Conservation (phyloP, 2,888 invertebrate genomes). For the Mongoloraphidia duomilia region DNA sequence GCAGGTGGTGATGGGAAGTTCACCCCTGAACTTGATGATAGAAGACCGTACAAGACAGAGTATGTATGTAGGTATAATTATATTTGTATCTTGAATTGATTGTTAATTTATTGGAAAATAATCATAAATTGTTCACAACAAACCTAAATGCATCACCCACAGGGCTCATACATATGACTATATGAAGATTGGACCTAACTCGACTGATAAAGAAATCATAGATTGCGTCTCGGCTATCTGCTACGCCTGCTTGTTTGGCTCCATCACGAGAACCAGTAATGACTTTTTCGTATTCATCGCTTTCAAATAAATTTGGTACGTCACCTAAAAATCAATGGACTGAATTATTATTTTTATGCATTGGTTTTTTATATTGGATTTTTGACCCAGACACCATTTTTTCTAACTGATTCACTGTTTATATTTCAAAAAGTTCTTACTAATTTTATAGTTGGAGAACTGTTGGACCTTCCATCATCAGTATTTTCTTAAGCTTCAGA, state of each 20-base stretch:
- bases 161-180: slow-evolving; percentile 83
- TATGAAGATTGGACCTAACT: slow-evolving; percentile 68
- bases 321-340: slow-evolving; percentile 43
- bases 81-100: not conserved
- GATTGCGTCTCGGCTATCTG: slow-evolving; percentile 59
- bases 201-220: slow-evolving; percentile 75
- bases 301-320: slow-evolving; percentile 80
- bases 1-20: too few species aligned
- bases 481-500: too few species aligned
- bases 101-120: not conserved
- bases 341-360: too few species aligned
- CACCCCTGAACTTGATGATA: too few species aligned
- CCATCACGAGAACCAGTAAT: slow-evolving; percentile 59
- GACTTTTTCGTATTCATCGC: slow-evolving; percentile 72
- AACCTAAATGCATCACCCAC: slow-evolving; percentile 76
- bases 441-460: too few species aligned
- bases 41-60: too few species aligned
- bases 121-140: slow-evolving; percentile 13
- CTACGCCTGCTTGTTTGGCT: slow-evolving; percentile 54
- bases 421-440: too few species aligned
- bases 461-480: too few species aligned
- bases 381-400: too few species aligned
- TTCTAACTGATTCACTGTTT: too few species aligned
- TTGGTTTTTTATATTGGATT: too few species aligned
- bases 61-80: too few species aligned